Base-by-base conservation (phyloP, 2,797 vertebrate genomes). In the Galaxias olidus region DNA sequence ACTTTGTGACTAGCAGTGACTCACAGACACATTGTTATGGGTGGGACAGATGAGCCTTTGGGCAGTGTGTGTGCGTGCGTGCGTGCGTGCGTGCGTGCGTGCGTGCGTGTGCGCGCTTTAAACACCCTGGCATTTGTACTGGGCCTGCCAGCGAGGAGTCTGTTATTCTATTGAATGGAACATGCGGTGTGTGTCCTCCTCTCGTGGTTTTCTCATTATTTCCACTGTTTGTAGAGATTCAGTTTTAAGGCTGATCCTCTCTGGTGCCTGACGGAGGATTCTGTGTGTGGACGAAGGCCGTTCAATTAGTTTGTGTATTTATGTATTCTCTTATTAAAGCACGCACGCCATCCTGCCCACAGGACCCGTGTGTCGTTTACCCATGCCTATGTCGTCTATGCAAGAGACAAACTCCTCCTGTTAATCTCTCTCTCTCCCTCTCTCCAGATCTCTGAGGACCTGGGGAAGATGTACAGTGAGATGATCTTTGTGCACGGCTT, bases 401-500 rank as follows among this genome's bases (percentile, higher is more conserved):
- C 30, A 2, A 6, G 3, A 2, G n/a, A n/a, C n/a, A n/a, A n/a
- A n/a, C 19, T 30, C 45, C 19, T 50, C 18, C 12, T 41, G 7
- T 17, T n/a, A 1, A 5, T 20, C 45, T 45, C 44, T 40, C 11
- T 1, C 7, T 0, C 11, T 15, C 4, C 12, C 13, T 18, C 14
- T 44, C 13, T n/a, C 40, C 84, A 99, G 97, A 92, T 99, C 73
- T 97, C 96, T 0, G 91, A 91, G 75, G 92, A 95, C 75, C 75
- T 99, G 81, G 96, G 96, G 4, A 95, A 93, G 72, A 86, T 99
- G 72, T 99, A 97, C 90, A 99, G 97, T 0, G 97, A 99, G 84
- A 99, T 99, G 97, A 97, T 99, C 79, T 99, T 99, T 46, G 91
- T 98, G 76, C 93, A 97, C 0, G 97, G 97, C 56, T 99, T 99